Conservation (phyloP, 2,797 vertebrate genomes). For the Enteromius argenteus region DNA sequence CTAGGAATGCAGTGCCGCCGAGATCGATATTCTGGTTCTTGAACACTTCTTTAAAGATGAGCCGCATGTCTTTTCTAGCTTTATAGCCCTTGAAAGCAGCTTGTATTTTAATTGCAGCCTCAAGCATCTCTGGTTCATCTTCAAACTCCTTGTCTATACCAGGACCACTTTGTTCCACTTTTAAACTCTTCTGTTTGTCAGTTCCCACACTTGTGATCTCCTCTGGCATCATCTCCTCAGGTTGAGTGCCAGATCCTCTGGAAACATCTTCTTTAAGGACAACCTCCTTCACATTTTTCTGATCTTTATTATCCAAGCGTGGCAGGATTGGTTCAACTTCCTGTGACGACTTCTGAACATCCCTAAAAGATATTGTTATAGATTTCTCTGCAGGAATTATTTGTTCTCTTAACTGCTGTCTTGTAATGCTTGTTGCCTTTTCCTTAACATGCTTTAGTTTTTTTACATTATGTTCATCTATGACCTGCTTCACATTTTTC, state of each 20-base stretch:
- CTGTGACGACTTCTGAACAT: neutral
- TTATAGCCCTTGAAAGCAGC: slow-evolving; percentile 94
- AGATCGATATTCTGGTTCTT: slow-evolving; percentile 83
- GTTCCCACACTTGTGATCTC: neutral
- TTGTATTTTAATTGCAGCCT: slow-evolving; percentile 91
- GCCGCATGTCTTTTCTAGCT: slow-evolving; percentile 88
- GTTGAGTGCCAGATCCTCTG: neutral
- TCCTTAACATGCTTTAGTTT: neutral
- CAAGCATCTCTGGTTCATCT: slow-evolving; percentile 83
- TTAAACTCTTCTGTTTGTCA: neutral
- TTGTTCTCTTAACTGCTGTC: slow-evolving; percentile 6
- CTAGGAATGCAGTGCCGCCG: slow-evolving; percentile 80
- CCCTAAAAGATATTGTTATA: neutral
- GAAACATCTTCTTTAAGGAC: neutral
- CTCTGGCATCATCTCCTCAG: neutral
- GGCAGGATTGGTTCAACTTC: neutral
- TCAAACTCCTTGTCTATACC: slow-evolving; percentile 65
- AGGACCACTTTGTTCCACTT: neutral
- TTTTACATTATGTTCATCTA: neutral
- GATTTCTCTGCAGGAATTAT: slow-evolving; percentile 2
- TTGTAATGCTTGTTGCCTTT: neutral
- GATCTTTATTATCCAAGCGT: neutral
- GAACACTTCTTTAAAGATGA: slow-evolving; percentile 86
- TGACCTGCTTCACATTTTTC: neutral
- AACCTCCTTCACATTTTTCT: neutral